These are phyloP conservation scores for Phorcus lineatus DNA, from an alignment of 2,888 invertebrate species.

Conservation along the genomic window DNA sequence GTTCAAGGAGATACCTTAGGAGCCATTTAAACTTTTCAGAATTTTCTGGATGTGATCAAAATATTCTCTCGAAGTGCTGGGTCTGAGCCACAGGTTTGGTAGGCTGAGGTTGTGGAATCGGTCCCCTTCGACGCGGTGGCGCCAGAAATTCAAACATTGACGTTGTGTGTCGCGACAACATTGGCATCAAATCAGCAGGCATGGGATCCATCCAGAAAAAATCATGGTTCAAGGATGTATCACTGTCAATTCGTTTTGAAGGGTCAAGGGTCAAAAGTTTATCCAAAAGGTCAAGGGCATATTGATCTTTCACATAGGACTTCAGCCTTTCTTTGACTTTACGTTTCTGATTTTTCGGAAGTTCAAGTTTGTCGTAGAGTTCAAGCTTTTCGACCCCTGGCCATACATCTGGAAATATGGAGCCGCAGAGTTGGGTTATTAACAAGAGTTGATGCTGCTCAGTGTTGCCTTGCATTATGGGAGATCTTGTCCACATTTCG, in stretches of 20 bases:
- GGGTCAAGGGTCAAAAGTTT: constrained; percentile 94
- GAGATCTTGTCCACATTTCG: constrained; percentile 97
- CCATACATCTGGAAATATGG: constrained; percentile 95
- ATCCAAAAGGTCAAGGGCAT: constrained; percentile 94
- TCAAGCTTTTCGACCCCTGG: constrained; percentile 90
- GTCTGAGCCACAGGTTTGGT: constrained; percentile 18
- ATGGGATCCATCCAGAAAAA: constrained; percentile 99
- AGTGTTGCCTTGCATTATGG: constrained; percentile 86
- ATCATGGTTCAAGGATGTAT: constrained; percentile 95
- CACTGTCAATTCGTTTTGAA: constrained; percentile 89
- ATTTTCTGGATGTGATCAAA: constrained; percentile 43
- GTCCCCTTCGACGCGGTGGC: constrained; percentile 81
- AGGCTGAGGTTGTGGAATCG: constrained; percentile 28
- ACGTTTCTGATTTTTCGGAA: constrained; percentile 71
- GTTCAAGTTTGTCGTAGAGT: constrained; percentile 80
- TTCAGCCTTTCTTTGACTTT: constrained; percentile 79
- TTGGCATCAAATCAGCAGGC: constrained; percentile 83
- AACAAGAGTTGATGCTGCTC: constrained; percentile 96
- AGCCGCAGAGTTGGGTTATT: constrained; percentile 96
- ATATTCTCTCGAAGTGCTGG: constrained; percentile 73
- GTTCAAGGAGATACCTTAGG: too few species aligned
- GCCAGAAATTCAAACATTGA: constrained; percentile 97
- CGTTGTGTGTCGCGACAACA: constrained; percentile 91
- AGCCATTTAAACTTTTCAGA: background rate
- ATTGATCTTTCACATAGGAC: constrained; percentile 92